Conservation (phyloP, 92 coral and sea anemone genomes). For the Heliopora coerulea region DNA sequence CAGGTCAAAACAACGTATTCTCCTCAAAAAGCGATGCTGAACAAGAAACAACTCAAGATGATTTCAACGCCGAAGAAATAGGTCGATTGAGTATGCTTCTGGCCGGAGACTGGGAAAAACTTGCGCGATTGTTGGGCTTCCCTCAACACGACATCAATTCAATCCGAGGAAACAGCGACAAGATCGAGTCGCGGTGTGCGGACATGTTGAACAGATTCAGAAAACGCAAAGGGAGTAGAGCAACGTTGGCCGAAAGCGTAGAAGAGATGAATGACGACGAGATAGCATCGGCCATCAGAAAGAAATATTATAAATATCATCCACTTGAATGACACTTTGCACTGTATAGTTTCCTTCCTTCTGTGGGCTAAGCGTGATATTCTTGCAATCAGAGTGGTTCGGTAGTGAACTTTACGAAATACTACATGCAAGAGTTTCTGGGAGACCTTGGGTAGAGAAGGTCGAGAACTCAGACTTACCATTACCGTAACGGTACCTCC, state of each 20-base stretch:
- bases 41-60: background rate
- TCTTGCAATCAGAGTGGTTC: too few relatives aligned
- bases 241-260: conserved; percentile 37
- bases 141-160: conserved; percentile 38
- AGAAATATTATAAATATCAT: conserved; percentile 31
- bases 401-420: too few relatives aligned
- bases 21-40: background rate
- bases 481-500: too few relatives aligned
- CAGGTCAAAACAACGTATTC: background rate
- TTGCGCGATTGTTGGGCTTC: conserved; percentile 34
- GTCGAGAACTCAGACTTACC: too few relatives aligned
- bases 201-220: conserved; percentile 29
- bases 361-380: too few relatives aligned
- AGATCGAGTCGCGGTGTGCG: conserved; percentile 35
- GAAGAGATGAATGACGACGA: conserved; percentile 33
- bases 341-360: too few relatives aligned
- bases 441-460: too few relatives aligned
- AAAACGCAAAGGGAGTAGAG: conserved; percentile 16
- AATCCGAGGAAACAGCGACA: conserved; percentile 35
- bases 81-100: conserved; percentile 40
- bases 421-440: too few relatives aligned
- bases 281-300: conserved; percentile 29
- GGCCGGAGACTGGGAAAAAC: conserved; percentile 35
- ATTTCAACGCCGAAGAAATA: conserved; percentile 39
- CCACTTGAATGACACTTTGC: conserved; percentile 11